Evolutionary conservation across 2,113 vertebrate species (phyloP).

Genomic region (Phaetusa simplex): DNA sequence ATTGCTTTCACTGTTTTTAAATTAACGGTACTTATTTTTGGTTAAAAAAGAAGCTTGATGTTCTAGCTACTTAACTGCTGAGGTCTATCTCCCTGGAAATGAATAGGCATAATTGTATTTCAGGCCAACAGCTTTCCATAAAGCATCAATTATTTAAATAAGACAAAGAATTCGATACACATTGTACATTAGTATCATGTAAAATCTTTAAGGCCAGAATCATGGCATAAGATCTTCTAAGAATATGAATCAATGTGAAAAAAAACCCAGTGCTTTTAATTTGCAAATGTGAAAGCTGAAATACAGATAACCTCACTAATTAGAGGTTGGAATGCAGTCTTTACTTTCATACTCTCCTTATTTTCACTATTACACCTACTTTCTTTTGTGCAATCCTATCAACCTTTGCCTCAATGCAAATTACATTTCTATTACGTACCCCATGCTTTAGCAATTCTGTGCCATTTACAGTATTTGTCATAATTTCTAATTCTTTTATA

Average conservation of each 20-base stretch:
- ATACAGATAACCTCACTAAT: constrained; percentile 34
- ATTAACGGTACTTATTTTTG: constrained; percentile 15
- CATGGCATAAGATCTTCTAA: neutral
- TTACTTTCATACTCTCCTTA: constrained; percentile 32
- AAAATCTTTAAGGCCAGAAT: constrained; percentile 39
- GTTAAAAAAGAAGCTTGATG: constrained; percentile 34
- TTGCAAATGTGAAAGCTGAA: neutral
- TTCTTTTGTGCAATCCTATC: constrained; percentile 6
- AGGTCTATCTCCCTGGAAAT: constrained; percentile 39
- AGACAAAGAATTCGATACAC: constrained; percentile 1
- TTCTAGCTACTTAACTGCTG: constrained; percentile 22
- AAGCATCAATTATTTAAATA: constrained; percentile 23
- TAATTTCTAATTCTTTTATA: neutral
- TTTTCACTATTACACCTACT: constrained; percentile 26
- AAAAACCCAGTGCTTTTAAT: neutral
- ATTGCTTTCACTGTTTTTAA: neutral
- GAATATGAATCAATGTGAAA: neutral
- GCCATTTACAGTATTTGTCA: neutral
- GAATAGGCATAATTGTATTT: constrained; percentile 34
- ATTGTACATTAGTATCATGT: neutral
- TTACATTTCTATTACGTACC: neutral
- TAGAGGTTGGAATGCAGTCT: constrained; percentile 23
- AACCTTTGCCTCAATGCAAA: neutral
- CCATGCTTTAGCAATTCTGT: neutral
- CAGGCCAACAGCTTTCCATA: constrained; percentile 29